Percentiles rank a stretch among this genome's conserved stretches.
These are phyloP conservation scores for Ferrisia virgata DNA, from an alignment of 2,888 invertebrate genomes.

Conservation along the genomic window DNA sequence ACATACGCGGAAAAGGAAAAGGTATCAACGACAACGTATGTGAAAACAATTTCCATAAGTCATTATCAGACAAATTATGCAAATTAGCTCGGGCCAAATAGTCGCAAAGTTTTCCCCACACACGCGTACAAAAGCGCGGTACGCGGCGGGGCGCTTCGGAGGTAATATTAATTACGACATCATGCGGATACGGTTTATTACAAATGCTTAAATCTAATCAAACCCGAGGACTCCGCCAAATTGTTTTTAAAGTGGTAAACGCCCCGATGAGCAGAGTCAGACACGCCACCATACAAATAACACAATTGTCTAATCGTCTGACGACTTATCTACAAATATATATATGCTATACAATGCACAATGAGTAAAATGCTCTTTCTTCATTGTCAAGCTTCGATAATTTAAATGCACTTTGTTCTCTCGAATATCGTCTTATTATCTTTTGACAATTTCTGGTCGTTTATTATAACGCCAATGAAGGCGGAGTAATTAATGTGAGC, in stretches of 20 bases:
- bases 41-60: constrained; percentile 26
- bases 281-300: not conserved
- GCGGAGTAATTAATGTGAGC: no score
- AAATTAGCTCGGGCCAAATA: constrained; percentile 5
- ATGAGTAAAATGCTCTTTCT: not conserved
- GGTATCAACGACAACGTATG: not conserved
- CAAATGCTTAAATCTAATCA: constrained; percentile 3
- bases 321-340: no score
- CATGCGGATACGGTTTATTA: constrained; percentile 21
- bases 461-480: no score
- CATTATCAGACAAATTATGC: constrained; percentile 7
- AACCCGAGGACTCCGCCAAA: not conserved
- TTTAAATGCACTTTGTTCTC: not conserved
- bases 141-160: not conserved
- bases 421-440: no score
- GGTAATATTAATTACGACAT: not conserved
- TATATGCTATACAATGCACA: not conserved
- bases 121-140: no score
- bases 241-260: constrained; percentile 5
- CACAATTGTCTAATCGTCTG: no score
- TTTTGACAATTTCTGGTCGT: no score
- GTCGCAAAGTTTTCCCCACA: not conserved
- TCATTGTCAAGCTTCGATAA: not conserved
- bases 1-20: not conserved
- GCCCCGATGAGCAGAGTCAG: not conserved